Conservation (phyloP, 2,797 vertebrate species). For the Gallinago stenura region DNA sequence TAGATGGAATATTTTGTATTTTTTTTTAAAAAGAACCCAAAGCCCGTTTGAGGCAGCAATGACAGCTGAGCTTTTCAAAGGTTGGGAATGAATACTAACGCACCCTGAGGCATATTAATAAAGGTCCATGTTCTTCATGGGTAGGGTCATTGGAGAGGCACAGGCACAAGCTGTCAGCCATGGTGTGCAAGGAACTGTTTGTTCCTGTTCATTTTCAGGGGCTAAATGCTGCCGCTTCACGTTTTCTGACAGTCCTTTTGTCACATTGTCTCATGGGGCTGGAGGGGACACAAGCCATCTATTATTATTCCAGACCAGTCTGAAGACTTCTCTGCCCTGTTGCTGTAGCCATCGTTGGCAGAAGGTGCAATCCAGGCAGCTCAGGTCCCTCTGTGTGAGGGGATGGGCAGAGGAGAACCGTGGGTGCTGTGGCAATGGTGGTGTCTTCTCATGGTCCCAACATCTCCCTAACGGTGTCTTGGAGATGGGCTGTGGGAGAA, state of each 20-base stretch:
- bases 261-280: neutral
- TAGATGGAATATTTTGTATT: neutral
- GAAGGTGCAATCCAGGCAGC: neutral
- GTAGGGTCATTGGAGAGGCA: neutral
- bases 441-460: neutral
- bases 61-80: neutral
- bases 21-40: neutral
- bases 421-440: neutral
- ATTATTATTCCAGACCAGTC: neutral
- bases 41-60: neutral
- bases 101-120: neutral
- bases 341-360: neutral
- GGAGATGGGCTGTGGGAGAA: neutral
- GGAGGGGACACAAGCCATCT: neutral
- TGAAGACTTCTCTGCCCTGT: neutral
- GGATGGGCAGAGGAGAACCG: fast-evolving
- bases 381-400: neutral
- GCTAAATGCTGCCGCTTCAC: neutral
- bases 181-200: neutral
- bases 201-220: neutral
- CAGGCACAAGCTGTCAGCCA: neutral
- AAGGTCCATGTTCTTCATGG: conserved; percentile 18
- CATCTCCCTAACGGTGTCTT: fast-evolving
- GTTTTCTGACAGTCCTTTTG: neutral
- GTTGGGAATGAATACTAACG: neutral